Evolutionary conservation across 2,797 vertebrate genomes (phyloP), one percentile per base, ranked within the genome.

Genomic region (Gallinago stenura): DNA sequence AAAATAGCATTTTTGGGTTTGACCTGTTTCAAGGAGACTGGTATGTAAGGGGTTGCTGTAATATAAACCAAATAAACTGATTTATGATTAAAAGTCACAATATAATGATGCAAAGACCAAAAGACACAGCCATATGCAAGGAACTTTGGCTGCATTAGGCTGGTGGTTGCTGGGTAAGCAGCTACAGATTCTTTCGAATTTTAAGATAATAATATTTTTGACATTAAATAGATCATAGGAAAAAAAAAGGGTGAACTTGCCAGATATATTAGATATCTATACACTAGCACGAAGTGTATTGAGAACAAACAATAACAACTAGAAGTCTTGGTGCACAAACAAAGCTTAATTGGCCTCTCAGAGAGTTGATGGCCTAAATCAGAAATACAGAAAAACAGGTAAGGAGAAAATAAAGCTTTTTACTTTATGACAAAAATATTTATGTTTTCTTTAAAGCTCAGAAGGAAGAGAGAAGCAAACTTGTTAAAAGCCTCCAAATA

Each of bases 301-400:
- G 9, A 86, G 28, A 81, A 8, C 21, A 87, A 71, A 73, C 21
- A 82, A 26, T 12, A 81, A 41, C 0, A 0, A 60, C 46, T 46
- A 60, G 45, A 75, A 71, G 21, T 85, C 43, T 80, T 77, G 53
- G 45, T 37, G 41, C 15, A 60, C 56, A 87, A 94, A 71, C 15
- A 64, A 90, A 89, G 8, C 33, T 75, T 93, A 90, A 96, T 79
- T 92, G 94, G 90, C 90, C 80, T 97, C 90, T 72, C 45, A 90
- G 96, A 97, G 92, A 76, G 58, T 26, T 35, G 25, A 43, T 90
- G 50, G 62, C n/a, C 66, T 84, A 76, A 83, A 89, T 81, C 31
- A 71, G 61, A 71, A 26, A 25, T 45, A 71, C 14, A 81, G 62
- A 71, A 78, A 50, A 18, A 69, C 8, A 68, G 4, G 14, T 21